Evolutionary conservation across 2,888 invertebrate species (phyloP), one percentile per base, ranked within the genome.

Genomic region (Drosophila rellima): DNA sequence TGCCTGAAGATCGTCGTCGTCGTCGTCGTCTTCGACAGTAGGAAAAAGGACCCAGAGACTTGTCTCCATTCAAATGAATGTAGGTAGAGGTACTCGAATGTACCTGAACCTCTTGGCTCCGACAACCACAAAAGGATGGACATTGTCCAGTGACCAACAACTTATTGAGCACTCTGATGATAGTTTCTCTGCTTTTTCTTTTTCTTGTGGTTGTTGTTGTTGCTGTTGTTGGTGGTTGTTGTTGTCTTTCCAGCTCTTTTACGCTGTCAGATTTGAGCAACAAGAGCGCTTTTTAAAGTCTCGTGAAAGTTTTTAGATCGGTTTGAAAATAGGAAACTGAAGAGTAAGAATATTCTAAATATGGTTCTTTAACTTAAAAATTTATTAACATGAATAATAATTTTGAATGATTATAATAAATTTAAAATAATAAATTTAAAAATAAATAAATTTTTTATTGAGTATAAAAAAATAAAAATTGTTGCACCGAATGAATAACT

Each of bases 61-160:
- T 89, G 90, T 89, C 88, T 89, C 75, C 89, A 89, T 89, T 89
- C 74, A 85, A 84, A 82, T 81, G 65, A 70, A 74, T 66, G 78
- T 75, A 87, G 84, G 82, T 81, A 87, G 42, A 74, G 84, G 81
- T 67, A 78, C 66, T 82, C 82, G 78, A 85, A 86, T 80, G 85
- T 88, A 88, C 85, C 85, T 85, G 85, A 85, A 83, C 81, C 82
- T 70, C 72, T 73, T 64, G 64, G 62, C 67, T 52, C 35, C 56
- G 66, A 56, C 57, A 47, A 64, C 65, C 68, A 75, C 70, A 73
- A 79, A 87, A 82, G 89, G 88, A 89, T 86, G 89, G 85, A 89
- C 85, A 86, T 76, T 86, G 85, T 86, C 87, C 86, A 88, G 81
- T 68, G 82, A 56, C 73, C 77, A 79, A 78, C 80, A 74, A 78